Evolutionary conservation across 2,113 vertebrate species (phyloP), one percentile per base, ranked within the genome.

Genomic region (Pedetes capensis): DNA sequence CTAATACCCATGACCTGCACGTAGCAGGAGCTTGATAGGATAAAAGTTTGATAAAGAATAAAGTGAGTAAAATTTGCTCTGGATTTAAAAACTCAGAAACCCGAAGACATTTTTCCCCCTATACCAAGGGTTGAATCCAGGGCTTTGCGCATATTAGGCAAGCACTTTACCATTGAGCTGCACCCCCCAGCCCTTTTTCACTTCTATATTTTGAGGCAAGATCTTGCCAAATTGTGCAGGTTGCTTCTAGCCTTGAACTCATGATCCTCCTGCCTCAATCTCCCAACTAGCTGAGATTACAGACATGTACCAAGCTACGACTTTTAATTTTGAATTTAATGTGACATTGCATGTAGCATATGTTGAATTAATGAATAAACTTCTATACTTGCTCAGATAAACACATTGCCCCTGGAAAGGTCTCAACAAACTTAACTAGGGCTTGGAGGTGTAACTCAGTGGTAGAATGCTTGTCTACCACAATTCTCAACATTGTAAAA

Each of bases 21-120:
- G 34, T 0, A 71, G 22, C 64, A 79, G 49, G 44, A 9, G 47
- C 49, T 55, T 37, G 16, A 32, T 0, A 42, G 34, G 14, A 39
- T 37, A 80, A 69, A 51, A 53, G 25, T 88, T 34, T 75, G 14
- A 74, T 18, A 23, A 68, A 59, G n/a, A 84, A 71, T n/a, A 13
- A 34, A 10, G 27, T 53, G 29, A 87, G 44, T 74, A 8, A 57
- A 87, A 94, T 61, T 44, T 76, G 32, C 20, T 82, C 53, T 55
- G 39, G 11, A 37, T 94, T 83, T 91, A 49, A 71, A 97, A 89
- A 47, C 27, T 79, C 22, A 91, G 22, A 79, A 86, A 69, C 75
- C 20, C 59, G 78, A 53, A 66, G 72, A 85, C 3, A 84, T 44
- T n/a, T n/a, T n/a, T n/a, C n/a, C n/a, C n/a, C n/a, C n/a, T n/a